A percentile compares a stretch with the other conserved stretches of the same genome.
These are phyloP conservation scores for Temnopleurus reevesii DNA, from an alignment of 53 echinoderm and acorn worm species.

Conservation along the genomic window DNA sequence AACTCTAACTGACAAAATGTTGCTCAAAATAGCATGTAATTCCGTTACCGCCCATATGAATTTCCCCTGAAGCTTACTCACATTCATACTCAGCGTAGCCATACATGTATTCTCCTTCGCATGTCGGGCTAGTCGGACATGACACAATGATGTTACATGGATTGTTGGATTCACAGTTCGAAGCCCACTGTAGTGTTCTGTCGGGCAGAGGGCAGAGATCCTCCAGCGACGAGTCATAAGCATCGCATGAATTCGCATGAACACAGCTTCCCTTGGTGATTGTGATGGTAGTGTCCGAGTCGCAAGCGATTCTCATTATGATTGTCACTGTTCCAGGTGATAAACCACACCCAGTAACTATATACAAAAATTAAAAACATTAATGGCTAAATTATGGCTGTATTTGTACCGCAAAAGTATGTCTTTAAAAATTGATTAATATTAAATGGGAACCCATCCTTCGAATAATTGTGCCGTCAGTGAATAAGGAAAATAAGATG, in stretches of 20 bases:
- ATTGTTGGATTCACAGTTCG: background rate
- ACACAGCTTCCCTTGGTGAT: background rate
- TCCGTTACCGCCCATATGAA: no score
- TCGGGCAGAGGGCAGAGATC: background rate
- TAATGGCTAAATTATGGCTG: no score
- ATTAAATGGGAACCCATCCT: no score
- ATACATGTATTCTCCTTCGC: background rate
- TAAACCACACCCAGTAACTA: background rate
- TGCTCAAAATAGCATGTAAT: no score
- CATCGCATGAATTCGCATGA: background rate
- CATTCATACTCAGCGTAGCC: conserved; percentile 2
- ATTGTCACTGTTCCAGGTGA: background rate
- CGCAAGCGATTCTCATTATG: background rate
- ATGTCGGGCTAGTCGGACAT: background rate
- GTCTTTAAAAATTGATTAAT: no score
- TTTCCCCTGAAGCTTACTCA: no score
- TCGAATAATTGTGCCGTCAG: no score
- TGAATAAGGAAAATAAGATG: no score
- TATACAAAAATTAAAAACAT: no score
- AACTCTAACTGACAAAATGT: no score
- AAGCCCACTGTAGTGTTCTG: background rate
- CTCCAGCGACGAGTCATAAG: background rate
- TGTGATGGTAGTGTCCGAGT: background rate
- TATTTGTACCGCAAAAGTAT: no score
- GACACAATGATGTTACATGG: background rate